These are phyloP conservation scores for Leptinotarsa tumamoca DNA, from an alignment of 2,888 invertebrate species.

Conservation along the genomic window DNA sequence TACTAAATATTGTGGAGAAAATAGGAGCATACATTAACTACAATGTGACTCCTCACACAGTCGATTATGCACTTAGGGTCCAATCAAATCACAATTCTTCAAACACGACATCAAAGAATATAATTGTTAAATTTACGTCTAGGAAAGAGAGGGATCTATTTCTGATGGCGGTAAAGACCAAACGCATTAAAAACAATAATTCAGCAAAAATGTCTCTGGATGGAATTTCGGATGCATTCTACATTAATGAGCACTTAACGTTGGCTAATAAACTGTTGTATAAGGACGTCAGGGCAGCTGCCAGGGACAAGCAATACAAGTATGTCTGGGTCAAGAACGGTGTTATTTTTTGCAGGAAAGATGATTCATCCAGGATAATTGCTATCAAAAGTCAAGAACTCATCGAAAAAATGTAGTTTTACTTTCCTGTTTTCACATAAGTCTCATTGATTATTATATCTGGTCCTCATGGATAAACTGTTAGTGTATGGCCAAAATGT, in stretches of 20 bases:
- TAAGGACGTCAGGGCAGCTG: constrained; percentile 12
- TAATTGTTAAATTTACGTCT: too few relatives aligned
- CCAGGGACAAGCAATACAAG: constrained; percentile 17
- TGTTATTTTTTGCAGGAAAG: constrained; percentile 15
- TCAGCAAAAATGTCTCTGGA: too few relatives aligned
- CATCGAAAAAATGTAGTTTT: background rate
- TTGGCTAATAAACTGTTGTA: constrained; percentile 15
- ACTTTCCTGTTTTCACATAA: too few relatives aligned
- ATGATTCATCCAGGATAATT: constrained; percentile 7
- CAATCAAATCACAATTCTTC: background rate
- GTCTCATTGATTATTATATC: too few relatives aligned
- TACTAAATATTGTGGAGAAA: constrained; percentile 6
- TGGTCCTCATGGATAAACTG: too few relatives aligned
- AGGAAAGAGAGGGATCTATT: too few relatives aligned
- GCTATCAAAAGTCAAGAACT: background rate
- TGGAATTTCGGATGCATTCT: too few relatives aligned
- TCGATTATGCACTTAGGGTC: constrained; percentile 17
- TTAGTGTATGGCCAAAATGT: too few relatives aligned
- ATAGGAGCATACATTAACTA: constrained; percentile 6
- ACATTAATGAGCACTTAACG: too few relatives aligned
- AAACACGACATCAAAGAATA: too few relatives aligned
- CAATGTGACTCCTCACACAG: constrained; percentile 1
- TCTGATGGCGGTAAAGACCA: too few relatives aligned
- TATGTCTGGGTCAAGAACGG: background rate
- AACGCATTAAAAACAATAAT: too few relatives aligned